A percentile compares a stretch with the other conserved stretches of the same genome.
Conservation (phyloP, 2,797 vertebrate genomes). For the Scolopax rusticola region DNA sequence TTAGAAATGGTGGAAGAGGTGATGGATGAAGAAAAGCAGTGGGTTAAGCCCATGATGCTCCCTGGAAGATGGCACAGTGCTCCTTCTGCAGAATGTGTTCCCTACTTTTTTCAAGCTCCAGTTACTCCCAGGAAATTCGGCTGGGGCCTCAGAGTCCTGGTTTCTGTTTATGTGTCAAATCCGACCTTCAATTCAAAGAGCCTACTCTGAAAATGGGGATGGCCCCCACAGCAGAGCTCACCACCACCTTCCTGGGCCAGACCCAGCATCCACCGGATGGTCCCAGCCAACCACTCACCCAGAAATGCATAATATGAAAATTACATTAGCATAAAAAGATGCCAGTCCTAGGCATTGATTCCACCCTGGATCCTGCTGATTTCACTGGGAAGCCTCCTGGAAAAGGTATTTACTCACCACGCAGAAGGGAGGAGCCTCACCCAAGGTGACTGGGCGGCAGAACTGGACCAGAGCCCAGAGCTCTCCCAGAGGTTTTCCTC, state of each 20-base stretch:
- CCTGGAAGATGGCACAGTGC: neutral
- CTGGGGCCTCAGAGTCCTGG: neutral
- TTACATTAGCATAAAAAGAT: neutral
- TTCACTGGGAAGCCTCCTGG: neutral
- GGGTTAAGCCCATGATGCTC: neutral
- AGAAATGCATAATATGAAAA: neutral
- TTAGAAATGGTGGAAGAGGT: neutral
- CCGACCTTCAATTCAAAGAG: neutral
- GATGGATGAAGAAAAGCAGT: neutral
- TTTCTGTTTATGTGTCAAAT: neutral
- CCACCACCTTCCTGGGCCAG: neutral
- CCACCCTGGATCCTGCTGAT: neutral
- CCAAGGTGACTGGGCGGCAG: constrained; percentile 49
- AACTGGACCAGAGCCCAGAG: constrained; percentile 46
- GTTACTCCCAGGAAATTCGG: neutral
- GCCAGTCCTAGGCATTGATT: neutral
- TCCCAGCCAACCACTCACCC: neutral
- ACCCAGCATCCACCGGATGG: too few relatives aligned
- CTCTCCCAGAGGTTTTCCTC: constrained; percentile 28
- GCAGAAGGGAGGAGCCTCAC: neutral
- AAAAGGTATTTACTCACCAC: neutral
- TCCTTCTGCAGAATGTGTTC: neutral
- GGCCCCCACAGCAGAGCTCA: neutral
- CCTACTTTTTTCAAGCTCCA: neutral
- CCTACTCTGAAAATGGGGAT: neutral